Evolutionary conservation across 2,888 invertebrate genomes (phyloP), one percentile per base, ranked within the genome.

Genomic region (Trissolcus brochymenae): DNA sequence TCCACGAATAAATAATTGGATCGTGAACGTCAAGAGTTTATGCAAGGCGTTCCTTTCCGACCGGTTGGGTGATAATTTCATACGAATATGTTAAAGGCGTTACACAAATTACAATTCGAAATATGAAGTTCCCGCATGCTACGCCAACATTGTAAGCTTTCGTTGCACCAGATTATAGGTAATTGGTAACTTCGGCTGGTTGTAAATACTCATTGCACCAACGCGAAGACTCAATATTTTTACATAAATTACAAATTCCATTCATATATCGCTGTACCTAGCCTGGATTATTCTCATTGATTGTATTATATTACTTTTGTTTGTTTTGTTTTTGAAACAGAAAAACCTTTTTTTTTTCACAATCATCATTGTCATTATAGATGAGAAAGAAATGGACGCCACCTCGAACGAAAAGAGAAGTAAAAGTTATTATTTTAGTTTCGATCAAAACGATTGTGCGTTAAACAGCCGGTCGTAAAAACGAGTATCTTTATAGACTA

Each of bases 1-100:
- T 56, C 40, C 53, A 55, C 57, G 59, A 65, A 56, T 66, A 60
- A 73, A 73, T 73, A 35, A 35, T 35, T 73, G 73, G 66, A 66
- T 66, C 66, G 73, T 64, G 57, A 43, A 71, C 53, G 71, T 64
- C 64, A 43, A 64, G 51, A 57, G 51, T 35, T 35, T 16, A 43
- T 46, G 64, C 62, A 71, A 62, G 35, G 35, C 62, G 57, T 62
- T 57, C 50, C 16, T 11, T 16, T 56, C 17, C 21, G 7, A 19
- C 14, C 21, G 41, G 62, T 71, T 56, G 51, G 70, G 62, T 71
- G 40, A 62, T 71, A 71, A 71, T 71, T 71, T 71, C 16, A 49
- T 70, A 55, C 61, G 14, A 61, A 70, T 35, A 40, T 61, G 61
- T 55, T 70, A 61, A 60, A 13, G 60, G 21, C 53, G 41, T 60